These are phyloP conservation scores for Austrolebias charrua DNA, from an alignment of 2,797 vertebrate genomes.

Conservation along the genomic window DNA sequence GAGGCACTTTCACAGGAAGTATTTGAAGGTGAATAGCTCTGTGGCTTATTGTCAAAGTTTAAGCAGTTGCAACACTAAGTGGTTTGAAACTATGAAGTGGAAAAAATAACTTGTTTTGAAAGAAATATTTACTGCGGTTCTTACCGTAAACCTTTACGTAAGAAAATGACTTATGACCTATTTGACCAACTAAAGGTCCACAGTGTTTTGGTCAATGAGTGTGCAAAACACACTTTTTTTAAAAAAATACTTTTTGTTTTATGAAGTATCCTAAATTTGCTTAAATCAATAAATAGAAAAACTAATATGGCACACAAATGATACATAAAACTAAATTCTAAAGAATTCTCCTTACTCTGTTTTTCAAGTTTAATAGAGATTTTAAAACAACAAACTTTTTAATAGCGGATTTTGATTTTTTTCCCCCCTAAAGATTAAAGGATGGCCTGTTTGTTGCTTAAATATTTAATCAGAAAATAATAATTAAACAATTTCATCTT, in stretches of 20 bases:
- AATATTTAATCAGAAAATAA: neutral
- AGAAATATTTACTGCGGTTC: constrained; percentile 10
- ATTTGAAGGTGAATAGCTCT: constrained; percentile 11
- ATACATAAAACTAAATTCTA: no score
- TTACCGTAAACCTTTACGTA: neutral
- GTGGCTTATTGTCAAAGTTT: constrained; percentile 11
- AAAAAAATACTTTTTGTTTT: neutral
- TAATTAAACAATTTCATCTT: constrained; percentile 6
- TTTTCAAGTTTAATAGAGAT: no score
- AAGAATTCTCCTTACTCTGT: no score
- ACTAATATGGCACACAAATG: no score
- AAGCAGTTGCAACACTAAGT: constrained; percentile 11
- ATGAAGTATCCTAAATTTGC: neutral
- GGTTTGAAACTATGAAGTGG: constrained; percentile 26
- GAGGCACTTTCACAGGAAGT: constrained; percentile 44
- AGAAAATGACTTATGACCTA: neutral
- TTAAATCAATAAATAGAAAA: neutral
- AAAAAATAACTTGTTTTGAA: constrained; percentile 42
- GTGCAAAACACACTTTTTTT: neutral
- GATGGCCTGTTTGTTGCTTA: neutral
- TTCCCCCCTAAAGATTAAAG: neutral
- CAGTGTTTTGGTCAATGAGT: neutral
- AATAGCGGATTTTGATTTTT: neutral
- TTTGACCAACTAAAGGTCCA: neutral
- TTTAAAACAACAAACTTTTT: no score